These are phyloP conservation scores for Octomys mimax DNA, from an alignment of 2,797 vertebrate species.

Conservation along the genomic window DNA sequence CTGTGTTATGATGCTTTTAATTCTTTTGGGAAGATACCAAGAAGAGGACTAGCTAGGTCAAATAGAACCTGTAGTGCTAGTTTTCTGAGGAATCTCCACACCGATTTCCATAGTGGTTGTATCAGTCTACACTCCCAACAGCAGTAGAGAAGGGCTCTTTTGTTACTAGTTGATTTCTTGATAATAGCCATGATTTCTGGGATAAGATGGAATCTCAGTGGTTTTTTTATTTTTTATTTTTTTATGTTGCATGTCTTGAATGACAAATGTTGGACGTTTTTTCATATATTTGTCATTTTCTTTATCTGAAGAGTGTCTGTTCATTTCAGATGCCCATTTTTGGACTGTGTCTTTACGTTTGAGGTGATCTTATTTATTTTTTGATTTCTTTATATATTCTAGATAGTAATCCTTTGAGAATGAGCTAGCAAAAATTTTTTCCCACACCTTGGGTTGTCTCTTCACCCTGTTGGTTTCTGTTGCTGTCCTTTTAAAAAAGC, in stretches of 20 bases:
- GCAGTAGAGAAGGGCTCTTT: no score
- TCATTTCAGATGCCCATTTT: not conserved
- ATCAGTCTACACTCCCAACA: not conserved
- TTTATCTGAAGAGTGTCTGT: not conserved
- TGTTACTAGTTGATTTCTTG: not conserved
- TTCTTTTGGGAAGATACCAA: not conserved
- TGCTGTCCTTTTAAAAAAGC: not conserved
- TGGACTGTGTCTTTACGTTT: not conserved
- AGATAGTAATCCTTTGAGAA: not conserved
- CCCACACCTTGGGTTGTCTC: not conserved
- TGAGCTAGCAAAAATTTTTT: not conserved
- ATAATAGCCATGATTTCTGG: not conserved
- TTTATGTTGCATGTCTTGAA: not conserved
- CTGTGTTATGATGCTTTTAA: not conserved
- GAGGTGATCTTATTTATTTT: not conserved
- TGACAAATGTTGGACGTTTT: not conserved
- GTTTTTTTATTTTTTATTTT: not conserved
- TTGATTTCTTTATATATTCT: not conserved
- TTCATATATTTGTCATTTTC: not conserved
- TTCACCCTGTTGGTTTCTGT: not conserved
- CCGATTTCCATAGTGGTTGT: not conserved
- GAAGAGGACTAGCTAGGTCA: not conserved
- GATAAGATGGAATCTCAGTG: not conserved
- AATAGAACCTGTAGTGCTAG: not conserved
- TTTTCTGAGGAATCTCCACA: not conserved